Evolutionary conservation across 2,888 invertebrate genomes (phyloP), one percentile per base, ranked within the genome.

Genomic region (Limenitis camilla): DNA sequence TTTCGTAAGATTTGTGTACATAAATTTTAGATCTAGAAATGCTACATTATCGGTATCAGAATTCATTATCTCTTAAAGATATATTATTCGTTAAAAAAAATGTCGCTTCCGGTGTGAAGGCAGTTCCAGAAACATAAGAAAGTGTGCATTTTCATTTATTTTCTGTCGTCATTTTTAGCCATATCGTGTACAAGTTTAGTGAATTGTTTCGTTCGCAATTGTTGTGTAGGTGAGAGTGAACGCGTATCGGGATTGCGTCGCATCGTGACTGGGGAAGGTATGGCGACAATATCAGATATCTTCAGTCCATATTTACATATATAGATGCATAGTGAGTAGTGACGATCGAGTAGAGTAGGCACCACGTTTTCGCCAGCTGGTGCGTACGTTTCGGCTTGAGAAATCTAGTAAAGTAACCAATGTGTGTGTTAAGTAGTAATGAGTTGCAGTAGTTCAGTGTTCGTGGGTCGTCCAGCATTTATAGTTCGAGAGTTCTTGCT

Each of bases 301-400:
- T 77, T 71, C 66, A 72, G 69, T 76, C 77, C 76, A 78, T 84
- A 81, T 79, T 79, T 79, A 78, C 68, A 67, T 69, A 72, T 76
- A 69, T 71, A 75, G 67, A 64, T 72, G 71, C 69, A 60, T 66
- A 71, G 65, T 61, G 71, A 68, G 66, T 71, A 69, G 69, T 67
- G 67, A 2, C 19, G 19, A 19, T 19, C 19, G 19, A 19, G 19
- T 19, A 19, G 19, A 68, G 72, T 74, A 77, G 72, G 72, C 70
- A 84, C 85, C 87, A 88, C 87, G 87, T 87, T 88, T 85, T 83
- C 69, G 78, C 84, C 87, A 87, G 85, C 87, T 87, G 87, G 86
- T 83, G 76, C 75, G 81, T 80, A 76, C 76, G 73, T 73, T 76
- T 72, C 73, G 70, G 72, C 66, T 70, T 72, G 71, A 69, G 69